Conservation (phyloP, 2,113 vertebrate species). For the Pseudorectes ferrugineus region DNA sequence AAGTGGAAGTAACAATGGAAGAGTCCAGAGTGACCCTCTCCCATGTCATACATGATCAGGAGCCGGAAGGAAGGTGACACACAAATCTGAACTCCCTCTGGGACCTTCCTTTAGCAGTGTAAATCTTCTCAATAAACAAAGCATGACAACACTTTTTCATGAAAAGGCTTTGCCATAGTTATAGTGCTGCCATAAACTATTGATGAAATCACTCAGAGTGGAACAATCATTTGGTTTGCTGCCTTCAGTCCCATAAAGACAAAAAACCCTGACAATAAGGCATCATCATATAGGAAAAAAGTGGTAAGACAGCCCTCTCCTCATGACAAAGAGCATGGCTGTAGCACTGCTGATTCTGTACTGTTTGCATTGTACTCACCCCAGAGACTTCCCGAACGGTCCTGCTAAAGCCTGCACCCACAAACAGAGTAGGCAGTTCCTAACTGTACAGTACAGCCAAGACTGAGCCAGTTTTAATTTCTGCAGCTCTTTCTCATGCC, state of each 20-base stretch:
- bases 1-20: neutral
- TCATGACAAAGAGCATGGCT: neutral
- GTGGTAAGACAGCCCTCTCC: neutral
- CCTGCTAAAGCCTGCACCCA: neutral
- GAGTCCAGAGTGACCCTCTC: rapidly evolving
- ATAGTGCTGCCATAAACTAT: neutral
- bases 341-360: neutral
- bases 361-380: neutral
- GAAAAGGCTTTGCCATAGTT: neutral
- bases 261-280: neutral
- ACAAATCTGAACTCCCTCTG: neutral
- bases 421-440: neutral
- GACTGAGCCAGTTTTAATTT: neutral
- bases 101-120: neutral
- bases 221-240: neutral
- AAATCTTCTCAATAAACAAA: neutral
- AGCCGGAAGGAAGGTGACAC: neutral
- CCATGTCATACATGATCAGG: rapidly evolving
- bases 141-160: neutral
- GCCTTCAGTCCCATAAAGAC: neutral
- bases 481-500: neutral
- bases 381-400: neutral
- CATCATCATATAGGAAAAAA: neutral
- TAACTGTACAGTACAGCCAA: neutral
- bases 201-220: neutral